Percentiles rank a stretch among this genome's conserved stretches.
Evolutionary conservation across 2,113 vertebrate genomes (phyloP).

Genomic region (Agelaius tricolor): DNA sequence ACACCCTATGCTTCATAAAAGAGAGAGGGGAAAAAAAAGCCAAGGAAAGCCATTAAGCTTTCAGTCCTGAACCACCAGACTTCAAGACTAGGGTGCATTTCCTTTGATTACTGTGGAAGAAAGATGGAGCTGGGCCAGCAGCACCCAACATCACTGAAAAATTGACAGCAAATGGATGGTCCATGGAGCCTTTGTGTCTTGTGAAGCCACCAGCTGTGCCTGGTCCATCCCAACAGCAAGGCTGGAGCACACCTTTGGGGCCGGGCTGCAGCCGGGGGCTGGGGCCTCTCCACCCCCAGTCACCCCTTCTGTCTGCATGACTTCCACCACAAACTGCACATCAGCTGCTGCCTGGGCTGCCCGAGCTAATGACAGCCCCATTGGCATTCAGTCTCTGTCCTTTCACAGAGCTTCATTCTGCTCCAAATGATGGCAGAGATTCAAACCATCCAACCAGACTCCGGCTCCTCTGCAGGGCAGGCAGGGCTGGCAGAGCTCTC

Average conservation of each 20-base stretch:
- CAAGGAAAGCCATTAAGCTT: not conserved
- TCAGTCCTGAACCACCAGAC: not conserved
- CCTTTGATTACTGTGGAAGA: not conserved
- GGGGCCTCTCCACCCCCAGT: not conserved
- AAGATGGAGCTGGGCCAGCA: conserved; percentile 15
- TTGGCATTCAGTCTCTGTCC: conserved; percentile 2
- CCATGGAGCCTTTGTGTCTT: not conserved
- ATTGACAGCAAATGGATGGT: not conserved
- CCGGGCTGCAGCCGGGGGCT: not conserved
- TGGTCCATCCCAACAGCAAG: not conserved
- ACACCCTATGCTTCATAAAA: not conserved
- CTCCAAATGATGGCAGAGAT: conserved; percentile 30
- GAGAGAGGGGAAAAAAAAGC: not conserved
- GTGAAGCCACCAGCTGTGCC: not conserved
- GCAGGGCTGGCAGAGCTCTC: not conserved
- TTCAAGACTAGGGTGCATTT: not conserved
- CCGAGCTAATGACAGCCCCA: not conserved
- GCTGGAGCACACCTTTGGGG: not conserved
- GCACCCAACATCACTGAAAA: not conserved
- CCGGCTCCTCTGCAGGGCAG: not conserved
- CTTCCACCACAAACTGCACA: conserved; percentile 30
- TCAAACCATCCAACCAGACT: not conserved
- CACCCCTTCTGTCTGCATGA: conserved; percentile 10
- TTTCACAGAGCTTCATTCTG: conserved; percentile 47
- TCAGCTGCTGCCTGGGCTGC: conserved; percentile 47